Conservation (phyloP, 2,113 vertebrate species). For the Stegastes partitus region DNA sequence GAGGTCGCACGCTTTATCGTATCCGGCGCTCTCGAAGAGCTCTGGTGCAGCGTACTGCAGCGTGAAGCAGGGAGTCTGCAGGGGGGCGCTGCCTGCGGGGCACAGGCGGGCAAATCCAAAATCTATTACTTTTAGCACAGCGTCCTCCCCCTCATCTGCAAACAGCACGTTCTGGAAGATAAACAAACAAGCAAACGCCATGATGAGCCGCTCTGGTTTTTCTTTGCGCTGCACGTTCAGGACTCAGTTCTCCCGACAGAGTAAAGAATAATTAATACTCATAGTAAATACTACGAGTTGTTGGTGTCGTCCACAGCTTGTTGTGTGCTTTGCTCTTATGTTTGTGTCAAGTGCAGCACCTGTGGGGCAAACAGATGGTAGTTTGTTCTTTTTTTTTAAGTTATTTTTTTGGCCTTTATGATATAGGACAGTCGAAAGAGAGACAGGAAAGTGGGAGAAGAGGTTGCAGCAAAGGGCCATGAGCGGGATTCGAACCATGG, state of each 20-base stretch:
- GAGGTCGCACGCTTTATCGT: conserved; percentile 93
- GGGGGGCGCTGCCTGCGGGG: conserved; percentile 89
- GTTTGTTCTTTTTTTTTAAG: too few relatives aligned
- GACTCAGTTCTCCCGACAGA: not conserved
- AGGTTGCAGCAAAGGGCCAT: too few relatives aligned
- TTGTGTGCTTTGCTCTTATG: too few relatives aligned
- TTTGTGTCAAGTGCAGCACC: too few relatives aligned
- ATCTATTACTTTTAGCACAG: conserved; percentile 91
- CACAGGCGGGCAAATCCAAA: conserved; percentile 93
- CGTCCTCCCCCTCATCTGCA: conserved; percentile 87
- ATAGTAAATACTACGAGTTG: not conserved
- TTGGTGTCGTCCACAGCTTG: too few relatives aligned
- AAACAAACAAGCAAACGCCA: conserved; percentile 10
- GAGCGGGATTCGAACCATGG: too few relatives aligned
- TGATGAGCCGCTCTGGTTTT: not conserved
- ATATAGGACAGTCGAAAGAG: too few relatives aligned
- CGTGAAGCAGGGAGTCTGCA: conserved; percentile 95
- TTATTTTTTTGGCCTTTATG: too few relatives aligned
- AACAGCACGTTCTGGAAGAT: conserved; percentile 90
- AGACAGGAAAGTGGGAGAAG: too few relatives aligned
- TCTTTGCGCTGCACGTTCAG: not conserved
- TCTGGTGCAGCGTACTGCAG: conserved; percentile 94
- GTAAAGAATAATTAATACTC: not conserved
- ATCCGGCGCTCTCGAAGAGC: conserved; percentile 90
- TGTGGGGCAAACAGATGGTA: too few relatives aligned